A percentile compares a stretch with the other conserved stretches of the same genome.
These are phyloP conservation scores for Ceyx cyanopectus DNA, from an alignment of 2,113 vertebrate genomes.

Conservation along the genomic window DNA sequence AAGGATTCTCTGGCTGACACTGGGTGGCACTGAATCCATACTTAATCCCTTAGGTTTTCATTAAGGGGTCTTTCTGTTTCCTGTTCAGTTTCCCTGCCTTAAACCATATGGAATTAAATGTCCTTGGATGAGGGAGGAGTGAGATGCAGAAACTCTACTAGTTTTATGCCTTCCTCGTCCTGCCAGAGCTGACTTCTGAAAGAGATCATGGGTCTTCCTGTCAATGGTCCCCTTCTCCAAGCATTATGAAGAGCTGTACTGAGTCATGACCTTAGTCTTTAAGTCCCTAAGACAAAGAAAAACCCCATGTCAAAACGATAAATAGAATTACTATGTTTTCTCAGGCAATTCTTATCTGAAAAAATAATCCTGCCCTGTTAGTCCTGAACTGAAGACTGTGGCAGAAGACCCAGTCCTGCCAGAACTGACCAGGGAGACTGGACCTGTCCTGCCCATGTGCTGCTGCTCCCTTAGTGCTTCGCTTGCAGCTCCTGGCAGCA, in stretches of 20 bases:
- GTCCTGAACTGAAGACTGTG: neutral
- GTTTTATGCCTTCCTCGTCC: neutral
- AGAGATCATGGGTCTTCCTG: neutral
- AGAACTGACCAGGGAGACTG: neutral
- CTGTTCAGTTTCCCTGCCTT: neutral
- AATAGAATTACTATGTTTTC: neutral
- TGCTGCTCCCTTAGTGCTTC: neutral
- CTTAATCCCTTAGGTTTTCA: conserved; percentile 2
- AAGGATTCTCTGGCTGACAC: neutral
- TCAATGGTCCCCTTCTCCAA: neutral
- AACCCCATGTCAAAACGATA: neutral
- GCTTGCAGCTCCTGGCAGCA: neutral
- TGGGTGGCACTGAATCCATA: neutral
- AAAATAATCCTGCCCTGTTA: neutral
- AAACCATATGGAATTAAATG: conserved; percentile 20
- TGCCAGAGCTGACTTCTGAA: neutral
- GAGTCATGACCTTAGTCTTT: neutral
- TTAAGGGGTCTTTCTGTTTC: neutral
- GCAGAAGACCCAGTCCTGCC: neutral
- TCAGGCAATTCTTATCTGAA: neutral
- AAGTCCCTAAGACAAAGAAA: neutral
- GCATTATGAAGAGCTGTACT: neutral
- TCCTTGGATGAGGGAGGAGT: neutral
- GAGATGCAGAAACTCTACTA: neutral
- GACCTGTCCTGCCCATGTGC: neutral